phyloP scores from a whole-genome alignment of 2,797 vertebrate genomes.

The Amniataba percoides region DNA sequence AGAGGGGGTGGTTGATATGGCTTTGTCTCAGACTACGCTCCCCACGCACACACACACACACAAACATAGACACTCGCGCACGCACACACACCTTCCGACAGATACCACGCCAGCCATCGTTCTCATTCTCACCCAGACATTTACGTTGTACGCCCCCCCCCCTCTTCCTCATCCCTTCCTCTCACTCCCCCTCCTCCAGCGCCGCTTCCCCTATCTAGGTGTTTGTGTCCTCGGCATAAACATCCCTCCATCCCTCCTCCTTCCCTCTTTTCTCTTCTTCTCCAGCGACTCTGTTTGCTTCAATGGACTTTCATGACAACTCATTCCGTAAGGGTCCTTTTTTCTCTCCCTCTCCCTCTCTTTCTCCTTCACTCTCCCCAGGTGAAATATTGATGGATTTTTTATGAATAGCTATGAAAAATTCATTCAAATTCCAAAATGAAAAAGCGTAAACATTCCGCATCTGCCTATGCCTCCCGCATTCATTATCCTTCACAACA shows the following conservation, averaged over 20 bases:
- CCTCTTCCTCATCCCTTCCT: conserved; percentile 41
- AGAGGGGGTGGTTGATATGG: conserved; percentile 68
- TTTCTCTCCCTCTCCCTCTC: conserved; percentile 76
- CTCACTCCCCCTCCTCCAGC: conserved; percentile 54
- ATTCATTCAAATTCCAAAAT: conserved; percentile 89
- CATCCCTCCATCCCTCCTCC: conserved; percentile 77
- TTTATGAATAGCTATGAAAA: conserved; percentile 91
- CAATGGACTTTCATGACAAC: conserved; percentile 88
- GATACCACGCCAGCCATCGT: conserved; percentile 73
- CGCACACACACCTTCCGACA: conserved; percentile 64
- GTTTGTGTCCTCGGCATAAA: conserved; percentile 85
- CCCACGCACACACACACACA: conserved; percentile 42
- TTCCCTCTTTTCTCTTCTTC: conserved; percentile 75
- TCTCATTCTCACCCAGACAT: conserved; percentile 84
- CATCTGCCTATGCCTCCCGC: conserved; percentile 86
- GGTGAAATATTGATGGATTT: conserved; percentile 91
- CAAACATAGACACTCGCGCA: conserved; percentile 9
- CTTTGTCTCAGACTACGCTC: conserved; percentile 69
- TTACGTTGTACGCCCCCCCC: conserved; percentile 61
- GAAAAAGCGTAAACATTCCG: conserved; percentile 88
- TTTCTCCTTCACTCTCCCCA: conserved; percentile 85
- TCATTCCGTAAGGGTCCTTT: conserved; percentile 83
- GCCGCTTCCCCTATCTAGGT: conserved; percentile 66
- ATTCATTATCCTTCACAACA: conserved; percentile 86
- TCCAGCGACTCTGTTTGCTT: conserved; percentile 82